phyloP scores from a whole-genome alignment of 2,113 vertebrate species.

The Thymallus thymallus region DNA sequence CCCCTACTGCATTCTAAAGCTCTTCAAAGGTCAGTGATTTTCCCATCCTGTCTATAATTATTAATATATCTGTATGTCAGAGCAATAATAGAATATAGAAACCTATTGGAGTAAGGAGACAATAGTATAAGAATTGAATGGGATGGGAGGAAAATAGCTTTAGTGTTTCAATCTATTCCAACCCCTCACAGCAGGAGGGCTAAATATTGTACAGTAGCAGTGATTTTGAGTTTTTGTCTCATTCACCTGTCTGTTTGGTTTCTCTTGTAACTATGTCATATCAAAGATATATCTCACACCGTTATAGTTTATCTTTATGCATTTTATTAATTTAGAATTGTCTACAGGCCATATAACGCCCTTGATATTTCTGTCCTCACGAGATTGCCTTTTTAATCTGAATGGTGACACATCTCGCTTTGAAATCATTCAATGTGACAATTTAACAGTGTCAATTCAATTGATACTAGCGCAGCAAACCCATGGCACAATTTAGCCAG shows the following conservation, averaged over 20 bases:
- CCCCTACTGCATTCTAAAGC: constrained; percentile 11
- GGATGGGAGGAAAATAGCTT: not conserved
- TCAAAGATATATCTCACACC: constrained; percentile 29
- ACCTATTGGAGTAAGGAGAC: constrained; percentile 22
- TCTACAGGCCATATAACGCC: not conserved
- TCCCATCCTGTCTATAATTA: constrained; percentile 33
- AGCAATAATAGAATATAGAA: constrained; percentile 34
- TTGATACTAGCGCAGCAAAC: not conserved
- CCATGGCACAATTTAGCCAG: not conserved
- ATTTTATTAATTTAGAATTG: constrained; percentile 16
- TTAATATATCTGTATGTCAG: constrained; percentile 35
- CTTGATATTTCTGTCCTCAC: not conserved
- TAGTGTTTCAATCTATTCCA: not conserved
- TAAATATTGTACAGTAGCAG: not conserved
- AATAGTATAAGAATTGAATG: not conserved
- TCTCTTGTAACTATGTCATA: constrained; percentile 2
- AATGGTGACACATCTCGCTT: not conserved
- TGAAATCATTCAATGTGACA: not conserved
- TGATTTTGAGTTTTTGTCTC: not conserved
- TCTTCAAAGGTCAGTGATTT: constrained; percentile 54
- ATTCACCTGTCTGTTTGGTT: constrained; percentile 6
- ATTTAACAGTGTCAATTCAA: not conserved
- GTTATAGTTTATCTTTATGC: constrained; percentile 27
- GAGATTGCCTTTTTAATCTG: not conserved
- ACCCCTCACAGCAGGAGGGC: not conserved